These are phyloP conservation scores for Picathartes gymnocephalus DNA, from an alignment of 2,113 vertebrate species.

Conservation along the genomic window DNA sequence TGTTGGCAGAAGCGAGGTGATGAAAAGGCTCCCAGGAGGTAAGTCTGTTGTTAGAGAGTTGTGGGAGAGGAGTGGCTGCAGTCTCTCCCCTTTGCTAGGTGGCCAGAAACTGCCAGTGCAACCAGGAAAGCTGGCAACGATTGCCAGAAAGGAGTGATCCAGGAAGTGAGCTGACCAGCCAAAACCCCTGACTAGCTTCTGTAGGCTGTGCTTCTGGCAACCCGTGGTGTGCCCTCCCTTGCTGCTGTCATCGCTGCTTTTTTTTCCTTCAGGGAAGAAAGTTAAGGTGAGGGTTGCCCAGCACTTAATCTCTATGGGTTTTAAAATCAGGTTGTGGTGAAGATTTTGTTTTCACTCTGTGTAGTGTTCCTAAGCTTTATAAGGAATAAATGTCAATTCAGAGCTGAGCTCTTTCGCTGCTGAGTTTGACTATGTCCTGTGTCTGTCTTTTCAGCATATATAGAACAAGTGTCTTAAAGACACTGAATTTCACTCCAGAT, in stretches of 20 bases:
- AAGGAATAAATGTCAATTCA: not conserved
- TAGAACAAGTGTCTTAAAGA: not conserved
- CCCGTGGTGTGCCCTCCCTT: accelerated
- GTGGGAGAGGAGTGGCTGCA: not conserved
- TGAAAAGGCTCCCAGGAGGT: not conserved
- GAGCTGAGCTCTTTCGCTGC: not conserved
- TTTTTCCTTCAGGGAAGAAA: not conserved
- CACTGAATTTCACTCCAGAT: conserved; percentile 22
- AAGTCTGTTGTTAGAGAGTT: not conserved
- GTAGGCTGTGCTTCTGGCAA: not conserved
- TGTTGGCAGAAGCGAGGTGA: not conserved
- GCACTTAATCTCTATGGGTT: not conserved
- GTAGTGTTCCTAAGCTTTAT: not conserved
- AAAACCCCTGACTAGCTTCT: not conserved
- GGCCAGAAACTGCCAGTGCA: not conserved
- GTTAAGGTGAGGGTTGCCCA: not conserved
- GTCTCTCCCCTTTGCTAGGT: not conserved
- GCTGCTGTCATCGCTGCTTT: not conserved
- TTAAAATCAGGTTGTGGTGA: not conserved
- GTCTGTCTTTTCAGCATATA: not conserved
- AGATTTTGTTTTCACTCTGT: accelerated
- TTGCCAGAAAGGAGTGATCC: not conserved
- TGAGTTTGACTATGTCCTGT: not conserved
- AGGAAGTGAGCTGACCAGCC: not conserved
- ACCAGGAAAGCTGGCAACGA: not conserved